Evolutionary conservation across 2,797 vertebrate genomes (phyloP).

Genomic region (Emydoidea blandingii): DNA sequence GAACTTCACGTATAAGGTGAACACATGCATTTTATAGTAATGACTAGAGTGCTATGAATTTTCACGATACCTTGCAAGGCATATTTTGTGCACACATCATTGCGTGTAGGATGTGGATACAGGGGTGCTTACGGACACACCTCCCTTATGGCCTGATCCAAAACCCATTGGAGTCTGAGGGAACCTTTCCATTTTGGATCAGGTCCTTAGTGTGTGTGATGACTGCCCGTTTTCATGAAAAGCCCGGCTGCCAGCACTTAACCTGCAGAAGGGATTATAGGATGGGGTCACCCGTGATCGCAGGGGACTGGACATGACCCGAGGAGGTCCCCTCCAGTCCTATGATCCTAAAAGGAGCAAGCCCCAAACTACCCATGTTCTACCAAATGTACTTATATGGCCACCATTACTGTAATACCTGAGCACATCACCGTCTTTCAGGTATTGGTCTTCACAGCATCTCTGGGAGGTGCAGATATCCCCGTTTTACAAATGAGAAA

Average conservation of each 20-base stretch:
- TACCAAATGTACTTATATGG: not conserved
- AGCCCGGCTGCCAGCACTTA: not conserved
- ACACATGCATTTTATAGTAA: not conserved
- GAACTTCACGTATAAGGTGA: not conserved
- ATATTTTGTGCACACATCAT: no score
- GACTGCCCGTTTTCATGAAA: not conserved
- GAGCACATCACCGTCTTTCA: not conserved
- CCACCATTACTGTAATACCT: not conserved
- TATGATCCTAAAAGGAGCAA: not conserved
- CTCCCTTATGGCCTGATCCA: not conserved
- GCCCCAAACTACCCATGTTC: not conserved
- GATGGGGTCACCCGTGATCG: not conserved
- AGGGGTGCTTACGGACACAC: no score
- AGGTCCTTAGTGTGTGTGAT: not conserved
- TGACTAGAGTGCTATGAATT: not conserved
- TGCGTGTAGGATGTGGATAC: no score
- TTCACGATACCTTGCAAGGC: not conserved
- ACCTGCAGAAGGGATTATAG: not conserved
- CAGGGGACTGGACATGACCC: not conserved
- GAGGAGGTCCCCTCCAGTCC: not conserved
- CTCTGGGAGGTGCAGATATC: not conserved
- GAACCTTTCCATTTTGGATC: not conserved
- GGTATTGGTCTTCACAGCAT: not conserved
- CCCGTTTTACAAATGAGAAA: not conserved
- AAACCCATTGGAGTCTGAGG: not conserved